A percentile compares a stretch with the other conserved stretches of the same genome.
phyloP scores from a whole-genome alignment of 2,888 invertebrate species.

The Yponomeuta malinellus region DNA sequence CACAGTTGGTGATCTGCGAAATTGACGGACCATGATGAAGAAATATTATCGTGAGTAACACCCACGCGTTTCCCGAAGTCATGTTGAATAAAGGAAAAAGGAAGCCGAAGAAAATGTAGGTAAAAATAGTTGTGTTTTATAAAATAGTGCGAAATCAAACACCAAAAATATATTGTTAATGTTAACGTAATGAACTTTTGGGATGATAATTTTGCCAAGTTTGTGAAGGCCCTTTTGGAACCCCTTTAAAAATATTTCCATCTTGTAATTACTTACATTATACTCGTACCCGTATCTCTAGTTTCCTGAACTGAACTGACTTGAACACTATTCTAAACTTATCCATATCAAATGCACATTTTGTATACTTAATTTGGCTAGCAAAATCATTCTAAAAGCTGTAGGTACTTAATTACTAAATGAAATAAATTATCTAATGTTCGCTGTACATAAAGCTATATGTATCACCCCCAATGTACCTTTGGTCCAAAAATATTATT shows the following conservation, averaged over 20 bases:
- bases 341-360: slow-evolving; percentile 1
- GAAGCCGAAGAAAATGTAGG: not conserved
- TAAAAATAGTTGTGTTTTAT: not conserved
- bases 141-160: slow-evolving; percentile 24
- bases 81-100: not conserved
- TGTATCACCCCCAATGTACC: not conserved
- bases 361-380: not conserved
- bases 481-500: not conserved
- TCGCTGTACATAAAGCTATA: not conserved
- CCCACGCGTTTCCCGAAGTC: not conserved
- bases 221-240: slow-evolving; percentile 37
- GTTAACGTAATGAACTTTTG: slow-evolving; percentile 29
- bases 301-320: slow-evolving; percentile 16
- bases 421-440: not conserved
- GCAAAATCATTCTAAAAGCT: not conserved
- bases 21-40: not conserved
- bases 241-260: slow-evolving; percentile 28
- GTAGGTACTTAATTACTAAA: not conserved
- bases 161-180: slow-evolving; percentile 36
- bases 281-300: not conserved
- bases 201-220: slow-evolving; percentile 28
- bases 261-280: not conserved
- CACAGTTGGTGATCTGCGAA: not conserved
- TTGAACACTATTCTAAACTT: slow-evolving; percentile 9
- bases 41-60: not conserved